Evolutionary conservation across 2,113 vertebrate genomes (phyloP), one percentile per base, ranked within the genome.

Genomic region (Brachirus orientalis): DNA sequence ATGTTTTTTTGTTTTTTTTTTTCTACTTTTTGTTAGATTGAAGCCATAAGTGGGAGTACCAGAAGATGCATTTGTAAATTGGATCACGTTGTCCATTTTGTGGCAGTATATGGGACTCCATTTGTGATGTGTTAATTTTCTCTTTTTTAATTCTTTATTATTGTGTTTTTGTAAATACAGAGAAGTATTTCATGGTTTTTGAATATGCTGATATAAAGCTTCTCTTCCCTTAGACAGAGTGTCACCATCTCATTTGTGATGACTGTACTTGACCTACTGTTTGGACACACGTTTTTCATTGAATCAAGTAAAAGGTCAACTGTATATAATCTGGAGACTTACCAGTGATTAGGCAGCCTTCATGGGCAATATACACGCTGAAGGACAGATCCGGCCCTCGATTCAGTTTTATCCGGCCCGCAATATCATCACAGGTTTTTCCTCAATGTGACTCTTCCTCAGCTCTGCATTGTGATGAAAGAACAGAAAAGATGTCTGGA

Each of bases 121-220:
- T 90, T 92, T 88, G 90, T 92, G 89, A 88, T 64, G 87, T 91
- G 79, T 88, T 90, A 19, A 82, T 84, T 90, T 87, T 85, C 87
- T 81, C 90, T 89, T 92, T 91, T 89, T 88, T 13, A 43, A 86
- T 86, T 90, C 82, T 90, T 90, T 80, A 55, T 38, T 90, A 88
- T 90, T 91, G 83, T 80, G 84, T 90, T 90, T 91, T 92, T 92
- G 89, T 92, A 92, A 89, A 91, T 92, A 91, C 77, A 84, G 90
- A 91, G 89, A 91, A 91, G 88, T 87, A 79, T 85, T 90, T 87
- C 86, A 86, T 91, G 87, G 77, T 75, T 91, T 92, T 91, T 88
- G 71, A 89, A 91, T 90, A 90, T 91, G 86, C 85, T 89, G 88
- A 77, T 89, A 92, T 91, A 92, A 92, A 92, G 78, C 85, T 90